Conservation (phyloP, 2,113 vertebrate species). For the Coracopsis vasa region DNA sequence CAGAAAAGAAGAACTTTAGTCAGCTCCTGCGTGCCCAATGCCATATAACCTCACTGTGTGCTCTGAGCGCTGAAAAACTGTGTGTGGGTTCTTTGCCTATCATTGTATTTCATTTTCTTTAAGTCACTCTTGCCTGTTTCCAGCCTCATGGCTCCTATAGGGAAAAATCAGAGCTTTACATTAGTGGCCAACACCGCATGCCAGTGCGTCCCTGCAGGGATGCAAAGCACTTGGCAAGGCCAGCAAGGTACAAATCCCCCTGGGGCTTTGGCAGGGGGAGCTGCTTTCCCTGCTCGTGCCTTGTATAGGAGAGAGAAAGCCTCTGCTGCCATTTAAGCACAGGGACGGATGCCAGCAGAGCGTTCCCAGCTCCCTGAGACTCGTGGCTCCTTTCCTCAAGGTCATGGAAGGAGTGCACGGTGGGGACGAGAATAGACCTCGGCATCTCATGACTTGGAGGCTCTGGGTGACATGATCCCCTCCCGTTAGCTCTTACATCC, state of each 20-base stretch:
- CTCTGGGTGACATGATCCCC: background rate
- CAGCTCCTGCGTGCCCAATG: background rate
- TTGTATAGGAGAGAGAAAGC: background rate
- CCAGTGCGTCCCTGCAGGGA: background rate
- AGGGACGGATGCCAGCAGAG: background rate
- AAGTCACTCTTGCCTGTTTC: background rate
- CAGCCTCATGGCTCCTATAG: accelerated
- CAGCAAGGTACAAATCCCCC: background rate
- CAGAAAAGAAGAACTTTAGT: background rate
- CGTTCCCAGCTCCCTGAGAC: accelerated
- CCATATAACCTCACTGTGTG: background rate
- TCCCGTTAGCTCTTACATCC: background rate
- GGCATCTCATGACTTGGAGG: background rate
- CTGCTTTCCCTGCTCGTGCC: background rate
- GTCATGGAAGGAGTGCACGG: accelerated
- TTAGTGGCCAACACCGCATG: accelerated
- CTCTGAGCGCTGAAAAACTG: background rate
- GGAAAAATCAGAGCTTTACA: background rate
- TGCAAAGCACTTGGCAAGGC: background rate
- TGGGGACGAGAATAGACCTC: background rate
- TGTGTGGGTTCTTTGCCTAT: background rate
- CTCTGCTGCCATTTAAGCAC: background rate
- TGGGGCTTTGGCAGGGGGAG: background rate
- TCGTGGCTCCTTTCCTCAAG: background rate
- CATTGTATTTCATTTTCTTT: accelerated